A percentile compares a stretch with the other conserved stretches of the same genome.
These are phyloP conservation scores for Conus canariensis DNA, from an alignment of 2,888 invertebrate genomes.

Conservation along the genomic window DNA sequence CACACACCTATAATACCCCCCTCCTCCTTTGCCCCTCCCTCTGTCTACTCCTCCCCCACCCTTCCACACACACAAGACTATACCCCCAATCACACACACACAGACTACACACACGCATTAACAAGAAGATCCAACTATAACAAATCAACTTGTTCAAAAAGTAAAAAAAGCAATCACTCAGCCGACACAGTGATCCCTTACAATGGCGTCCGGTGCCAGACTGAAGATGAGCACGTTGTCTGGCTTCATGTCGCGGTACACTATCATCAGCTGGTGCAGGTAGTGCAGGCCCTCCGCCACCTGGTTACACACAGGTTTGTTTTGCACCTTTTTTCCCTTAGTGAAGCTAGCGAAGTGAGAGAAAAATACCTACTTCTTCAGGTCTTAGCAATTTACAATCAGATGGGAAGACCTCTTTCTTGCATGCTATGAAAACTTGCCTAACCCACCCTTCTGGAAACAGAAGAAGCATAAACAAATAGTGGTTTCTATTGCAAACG, in stretches of 20 bases:
- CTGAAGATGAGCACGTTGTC: constrained; percentile 76
- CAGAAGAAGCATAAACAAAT: too few species aligned
- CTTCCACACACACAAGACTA: neutral
- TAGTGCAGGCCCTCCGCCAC: constrained; percentile 73
- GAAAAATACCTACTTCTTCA: neutral
- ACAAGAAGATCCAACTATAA: too few species aligned
- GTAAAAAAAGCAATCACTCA: too few species aligned
- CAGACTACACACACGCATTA: too few species aligned
- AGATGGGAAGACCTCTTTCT: too few species aligned
- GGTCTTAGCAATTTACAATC: too few species aligned
- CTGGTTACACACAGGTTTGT: constrained; percentile 51
- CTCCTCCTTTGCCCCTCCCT: too few species aligned
- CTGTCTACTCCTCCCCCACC: neutral
- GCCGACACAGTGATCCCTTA: constrained; percentile 49
- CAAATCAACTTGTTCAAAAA: too few species aligned
- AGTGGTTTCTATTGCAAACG: too few species aligned
- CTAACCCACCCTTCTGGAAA: too few species aligned
- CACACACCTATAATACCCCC: too few species aligned
- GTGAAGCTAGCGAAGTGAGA: neutral
- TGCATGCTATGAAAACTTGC: too few species aligned
- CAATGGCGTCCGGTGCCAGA: constrained; percentile 63
- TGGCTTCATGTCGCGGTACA: constrained; percentile 76
- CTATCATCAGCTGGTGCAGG: constrained; percentile 70
- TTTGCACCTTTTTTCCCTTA: neutral
- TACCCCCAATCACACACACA: constrained; percentile 52